phyloP scores from a whole-genome alignment of 2,113 vertebrate species.

The Craseonycteris thonglongyai region DNA sequence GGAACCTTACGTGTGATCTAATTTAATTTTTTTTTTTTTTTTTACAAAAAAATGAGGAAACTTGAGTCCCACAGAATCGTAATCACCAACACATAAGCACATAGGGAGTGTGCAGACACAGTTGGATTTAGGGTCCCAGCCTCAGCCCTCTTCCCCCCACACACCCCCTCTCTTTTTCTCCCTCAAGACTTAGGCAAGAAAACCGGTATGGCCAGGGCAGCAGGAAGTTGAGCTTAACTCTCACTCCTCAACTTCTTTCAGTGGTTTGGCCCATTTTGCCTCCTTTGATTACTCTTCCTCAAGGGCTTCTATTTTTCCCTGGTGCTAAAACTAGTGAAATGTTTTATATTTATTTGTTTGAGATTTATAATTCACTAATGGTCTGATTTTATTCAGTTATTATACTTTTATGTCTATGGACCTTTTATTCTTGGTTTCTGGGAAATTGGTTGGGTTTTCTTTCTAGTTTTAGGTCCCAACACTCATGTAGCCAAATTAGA shows the following conservation, averaged over 20 bases:
- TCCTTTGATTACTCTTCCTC: not conserved
- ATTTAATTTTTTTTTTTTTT: not conserved
- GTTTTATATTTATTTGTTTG: not conserved
- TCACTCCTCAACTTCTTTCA: not conserved
- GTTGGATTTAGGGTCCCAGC: not conserved
- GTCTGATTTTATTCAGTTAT: not conserved
- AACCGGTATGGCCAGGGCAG: not conserved
- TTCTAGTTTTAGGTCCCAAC: not conserved
- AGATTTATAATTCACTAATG: not conserved
- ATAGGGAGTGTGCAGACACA: not conserved
- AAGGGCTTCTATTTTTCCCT: not conserved
- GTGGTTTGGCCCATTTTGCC: not conserved
- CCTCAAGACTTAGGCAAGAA: not conserved
- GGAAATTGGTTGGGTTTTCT: not conserved
- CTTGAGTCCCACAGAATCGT: not conserved
- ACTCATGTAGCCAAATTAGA: not conserved
- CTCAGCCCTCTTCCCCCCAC: fast-evolving
- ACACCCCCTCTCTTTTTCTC: fast-evolving
- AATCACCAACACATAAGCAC: not conserved
- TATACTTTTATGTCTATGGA: not conserved
- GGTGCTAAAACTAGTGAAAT: not conserved
- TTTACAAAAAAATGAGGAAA: not conserved
- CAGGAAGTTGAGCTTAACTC: not conserved
- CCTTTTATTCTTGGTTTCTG: not conserved
- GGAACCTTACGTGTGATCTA: not conserved